phyloP scores from a whole-genome alignment of 2,113 vertebrate species.

The Plectropomus leopardus region DNA sequence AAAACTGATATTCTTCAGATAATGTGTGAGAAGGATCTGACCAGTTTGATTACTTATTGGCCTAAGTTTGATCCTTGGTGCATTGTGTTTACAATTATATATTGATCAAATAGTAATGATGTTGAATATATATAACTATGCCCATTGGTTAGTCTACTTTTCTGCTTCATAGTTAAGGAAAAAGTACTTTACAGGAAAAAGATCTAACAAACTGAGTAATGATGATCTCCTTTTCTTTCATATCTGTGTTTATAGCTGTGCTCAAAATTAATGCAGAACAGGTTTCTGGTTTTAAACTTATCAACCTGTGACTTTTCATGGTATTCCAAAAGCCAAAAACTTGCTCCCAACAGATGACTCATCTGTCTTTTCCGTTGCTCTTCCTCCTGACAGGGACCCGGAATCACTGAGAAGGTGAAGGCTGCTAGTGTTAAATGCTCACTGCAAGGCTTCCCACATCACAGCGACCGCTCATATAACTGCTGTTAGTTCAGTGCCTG shows the following conservation, averaged over 20 bases:
- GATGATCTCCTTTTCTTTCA: background rate
- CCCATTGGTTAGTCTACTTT: background rate
- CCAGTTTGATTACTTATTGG: background rate
- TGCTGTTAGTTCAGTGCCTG: constrained; percentile 50
- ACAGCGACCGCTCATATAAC: constrained; percentile 53
- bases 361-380: constrained; percentile 41
- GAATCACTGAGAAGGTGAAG: constrained; percentile 74
- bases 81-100: background rate
- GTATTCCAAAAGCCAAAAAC: constrained; percentile 13
- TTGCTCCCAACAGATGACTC: constrained; percentile 28
- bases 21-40: no score
- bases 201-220: background rate
- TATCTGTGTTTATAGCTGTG: background rate
- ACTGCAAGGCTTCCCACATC: constrained; percentile 45
- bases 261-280: background rate
- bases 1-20: no score
- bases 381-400: constrained; percentile 67
- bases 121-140: background rate
- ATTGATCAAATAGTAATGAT: background rate
- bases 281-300: constrained; percentile 9
- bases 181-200: background rate
- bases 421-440: constrained; percentile 64
- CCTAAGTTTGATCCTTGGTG: background rate
- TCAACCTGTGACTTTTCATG: background rate
- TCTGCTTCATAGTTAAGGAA: background rate